Percentiles rank a stretch among this genome's conserved stretches.
These are phyloP conservation scores for Nymphicus hollandicus DNA, from an alignment of 2,113 vertebrate genomes.

Conservation along the genomic window DNA sequence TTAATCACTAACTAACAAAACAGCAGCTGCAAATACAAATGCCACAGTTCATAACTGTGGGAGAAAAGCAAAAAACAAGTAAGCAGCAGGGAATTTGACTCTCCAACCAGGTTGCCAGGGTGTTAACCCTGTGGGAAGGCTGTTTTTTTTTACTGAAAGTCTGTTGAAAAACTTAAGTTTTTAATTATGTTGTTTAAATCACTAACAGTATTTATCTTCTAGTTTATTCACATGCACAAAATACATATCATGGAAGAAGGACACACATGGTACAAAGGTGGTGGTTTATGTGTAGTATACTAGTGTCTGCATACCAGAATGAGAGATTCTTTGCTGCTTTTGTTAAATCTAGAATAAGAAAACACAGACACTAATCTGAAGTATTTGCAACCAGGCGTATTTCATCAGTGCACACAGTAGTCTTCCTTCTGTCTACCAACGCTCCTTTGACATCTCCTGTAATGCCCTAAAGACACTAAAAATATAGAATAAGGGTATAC, in stretches of 20 bases:
- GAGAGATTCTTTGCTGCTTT: not conserved
- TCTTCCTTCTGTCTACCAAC: not conserved
- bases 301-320: not conserved
- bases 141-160: not conserved
- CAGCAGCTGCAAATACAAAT: not conserved
- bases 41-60: rapidly evolving
- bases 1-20: not conserved
- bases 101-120: not conserved
- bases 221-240: not conserved
- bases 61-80: not conserved
- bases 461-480: not conserved
- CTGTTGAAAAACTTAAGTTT: not conserved
- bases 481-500: not conserved
- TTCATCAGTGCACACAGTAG: not conserved
- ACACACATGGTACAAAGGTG: not conserved
- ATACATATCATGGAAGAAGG: not conserved
- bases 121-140: not conserved
- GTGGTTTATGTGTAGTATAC: not conserved
- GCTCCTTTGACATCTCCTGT: not conserved
- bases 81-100: not conserved
- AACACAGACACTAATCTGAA: not conserved
- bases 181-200: not conserved
- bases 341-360: not conserved
- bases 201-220: not conserved
- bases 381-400: not conserved